These are phyloP conservation scores for Polydrusus tereticollis DNA, from an alignment of 2,888 invertebrate species.

Conservation along the genomic window DNA sequence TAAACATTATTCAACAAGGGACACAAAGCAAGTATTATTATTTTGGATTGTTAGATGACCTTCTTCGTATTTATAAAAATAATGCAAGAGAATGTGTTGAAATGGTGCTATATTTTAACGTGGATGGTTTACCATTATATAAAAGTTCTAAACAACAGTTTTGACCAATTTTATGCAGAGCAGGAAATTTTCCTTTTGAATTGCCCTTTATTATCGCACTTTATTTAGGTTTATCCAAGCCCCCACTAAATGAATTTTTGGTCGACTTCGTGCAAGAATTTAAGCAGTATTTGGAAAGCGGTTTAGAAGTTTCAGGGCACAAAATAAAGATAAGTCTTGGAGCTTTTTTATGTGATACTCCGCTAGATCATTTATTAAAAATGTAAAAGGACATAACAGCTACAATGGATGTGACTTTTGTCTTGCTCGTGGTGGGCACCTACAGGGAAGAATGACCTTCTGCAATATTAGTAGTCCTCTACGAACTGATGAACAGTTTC, in stretches of 20 bases:
- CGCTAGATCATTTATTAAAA: conserved; percentile 37
- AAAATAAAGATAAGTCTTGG: neutral
- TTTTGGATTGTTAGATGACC: neutral
- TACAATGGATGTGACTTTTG: conserved; percentile 53
- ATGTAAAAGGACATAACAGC: conserved; percentile 47
- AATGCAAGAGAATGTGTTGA: neutral
- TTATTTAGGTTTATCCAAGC: neutral
- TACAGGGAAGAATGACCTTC: conserved; percentile 50
- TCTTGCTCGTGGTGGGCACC: conserved; percentile 45
- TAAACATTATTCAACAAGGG: neutral
- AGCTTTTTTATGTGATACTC: conserved; percentile 19
- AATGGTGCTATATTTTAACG: neutral
- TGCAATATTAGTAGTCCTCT: conserved; percentile 48
- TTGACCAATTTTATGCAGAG: neutral
- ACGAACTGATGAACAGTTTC: conserved; percentile 47
- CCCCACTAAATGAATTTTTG: neutral
- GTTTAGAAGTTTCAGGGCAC: neutral
- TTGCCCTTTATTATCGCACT: neutral
- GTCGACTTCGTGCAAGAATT: neutral
- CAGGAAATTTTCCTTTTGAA: neutral
- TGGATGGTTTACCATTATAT: neutral
- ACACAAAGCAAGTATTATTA: neutral
- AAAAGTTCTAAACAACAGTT: neutral
- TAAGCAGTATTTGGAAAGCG: neutral
- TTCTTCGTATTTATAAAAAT: neutral